Evolutionary conservation across 2,797 vertebrate genomes (phyloP).

Genomic region (Borostomias antarcticus): DNA sequence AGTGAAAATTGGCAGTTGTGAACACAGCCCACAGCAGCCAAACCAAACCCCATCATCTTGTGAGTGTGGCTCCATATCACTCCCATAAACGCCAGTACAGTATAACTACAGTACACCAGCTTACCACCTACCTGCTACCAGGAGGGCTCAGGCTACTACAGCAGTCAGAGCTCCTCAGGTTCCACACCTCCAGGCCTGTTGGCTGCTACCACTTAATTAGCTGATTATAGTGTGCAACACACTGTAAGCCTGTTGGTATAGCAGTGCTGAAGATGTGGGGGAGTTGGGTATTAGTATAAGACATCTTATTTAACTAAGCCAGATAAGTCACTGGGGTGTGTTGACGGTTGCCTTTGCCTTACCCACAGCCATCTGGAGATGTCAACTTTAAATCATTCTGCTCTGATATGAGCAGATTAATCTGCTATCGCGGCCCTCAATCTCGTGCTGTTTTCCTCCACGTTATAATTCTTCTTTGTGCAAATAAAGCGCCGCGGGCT

Average conservation of each 20-base stretch:
- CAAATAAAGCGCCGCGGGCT: conserved; percentile 60
- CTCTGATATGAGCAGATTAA: conserved; percentile 59
- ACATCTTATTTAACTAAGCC: conserved; percentile 44
- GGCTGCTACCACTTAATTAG: conserved; percentile 44
- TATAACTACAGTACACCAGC: conserved; percentile 12
- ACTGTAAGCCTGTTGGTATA: conserved; percentile 46
- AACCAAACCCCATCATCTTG: conserved; percentile 23
- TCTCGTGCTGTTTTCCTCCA: conserved; percentile 46
- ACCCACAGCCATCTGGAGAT: conserved; percentile 40
- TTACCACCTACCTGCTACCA: conserved; percentile 13
- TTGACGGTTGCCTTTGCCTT: conserved; percentile 39
- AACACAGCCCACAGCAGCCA: conserved; percentile 29
- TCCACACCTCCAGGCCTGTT: conserved; percentile 26
- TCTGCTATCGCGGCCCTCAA: conserved; percentile 45
- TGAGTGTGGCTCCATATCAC: conserved; percentile 24
- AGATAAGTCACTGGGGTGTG: conserved; percentile 36
- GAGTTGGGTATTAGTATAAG: conserved; percentile 5
- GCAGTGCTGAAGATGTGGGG: conserved; percentile 21
- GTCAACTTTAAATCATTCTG: conserved; percentile 57
- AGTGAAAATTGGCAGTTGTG: conserved; percentile 43
- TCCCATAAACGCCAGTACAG: conserved; percentile 36
- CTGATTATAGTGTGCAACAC: conserved; percentile 42
- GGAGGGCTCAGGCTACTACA: conserved; percentile 41
- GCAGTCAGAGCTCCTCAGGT: conserved; percentile 43
- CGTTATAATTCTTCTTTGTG: conserved; percentile 42